phyloP scores from a whole-genome alignment of 2,888 invertebrate species.

The Tillus elongatus region DNA sequence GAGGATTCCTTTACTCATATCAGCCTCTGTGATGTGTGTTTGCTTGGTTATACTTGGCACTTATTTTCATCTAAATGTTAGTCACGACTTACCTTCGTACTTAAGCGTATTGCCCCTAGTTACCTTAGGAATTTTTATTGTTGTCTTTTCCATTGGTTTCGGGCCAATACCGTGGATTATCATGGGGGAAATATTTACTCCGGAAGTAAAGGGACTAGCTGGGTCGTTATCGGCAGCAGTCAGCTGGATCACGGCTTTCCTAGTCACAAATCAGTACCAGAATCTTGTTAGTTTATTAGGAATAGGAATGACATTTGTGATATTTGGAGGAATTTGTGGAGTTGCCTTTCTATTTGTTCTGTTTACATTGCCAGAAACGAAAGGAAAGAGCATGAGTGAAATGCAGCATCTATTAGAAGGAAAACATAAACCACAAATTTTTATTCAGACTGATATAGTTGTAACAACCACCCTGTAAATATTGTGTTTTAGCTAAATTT shows the following conservation, averaged over 20 bases:
- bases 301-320: constrained; percentile 54
- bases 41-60: constrained; percentile 43
- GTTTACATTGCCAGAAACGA: constrained; percentile 61
- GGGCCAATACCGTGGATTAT: constrained; percentile 69
- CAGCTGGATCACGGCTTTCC: constrained; percentile 65
- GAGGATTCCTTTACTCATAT: constrained; percentile 52
- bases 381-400: constrained; percentile 48
- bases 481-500: no score
- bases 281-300: constrained; percentile 48
- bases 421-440: no score
- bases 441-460: no score
- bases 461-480: no score
- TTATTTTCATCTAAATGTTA: constrained; percentile 33
- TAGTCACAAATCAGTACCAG: constrained; percentile 53
- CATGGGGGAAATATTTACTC: constrained; percentile 57
- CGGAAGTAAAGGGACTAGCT: constrained; percentile 53
- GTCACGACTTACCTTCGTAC: constrained; percentile 22
- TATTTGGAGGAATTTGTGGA: constrained; percentile 54
- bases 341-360: constrained; percentile 54
- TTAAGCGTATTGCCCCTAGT: constrained; percentile 23
- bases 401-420: constrained; percentile 46
- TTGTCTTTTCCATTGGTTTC: constrained; percentile 53
- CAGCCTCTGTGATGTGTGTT: constrained; percentile 49
- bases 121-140: constrained; percentile 25
- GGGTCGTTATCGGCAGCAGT: constrained; percentile 57